A percentile compares a stretch with the other conserved stretches of the same genome.
Evolutionary conservation across 2,888 invertebrate genomes (phyloP).

Genomic region (Amorpha juglandis): DNA sequence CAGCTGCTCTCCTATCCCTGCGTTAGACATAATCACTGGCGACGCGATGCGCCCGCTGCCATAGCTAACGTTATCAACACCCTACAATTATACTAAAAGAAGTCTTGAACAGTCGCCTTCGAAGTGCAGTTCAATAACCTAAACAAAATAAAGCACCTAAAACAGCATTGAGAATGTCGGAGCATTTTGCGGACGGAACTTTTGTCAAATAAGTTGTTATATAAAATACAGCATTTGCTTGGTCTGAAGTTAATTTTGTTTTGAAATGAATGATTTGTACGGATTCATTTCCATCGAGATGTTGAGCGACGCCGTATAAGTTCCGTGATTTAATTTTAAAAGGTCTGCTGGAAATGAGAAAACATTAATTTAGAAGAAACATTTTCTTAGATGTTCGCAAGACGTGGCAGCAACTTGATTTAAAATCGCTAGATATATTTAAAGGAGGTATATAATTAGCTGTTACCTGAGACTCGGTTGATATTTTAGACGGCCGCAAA

Average conservation of each 20-base stretch:
- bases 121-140: background rate
- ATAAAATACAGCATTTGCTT: conserved; percentile 33
- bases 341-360: conserved; percentile 20
- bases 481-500: too few relatives aligned
- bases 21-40: conserved; percentile 81
- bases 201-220: conserved; percentile 25
- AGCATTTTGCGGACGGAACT: conserved; percentile 40
- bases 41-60: conserved; percentile 60
- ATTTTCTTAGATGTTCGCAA: background rate
- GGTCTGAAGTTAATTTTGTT: conserved; percentile 43
- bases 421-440: background rate
- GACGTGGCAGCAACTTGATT: background rate
- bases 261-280: conserved; percentile 42
- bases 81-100: conserved; percentile 40
- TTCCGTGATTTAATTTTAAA: conserved; percentile 25
- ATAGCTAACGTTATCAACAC: conserved; percentile 46
- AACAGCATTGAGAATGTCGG: conserved; percentile 36
- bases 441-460: too few relatives aligned
- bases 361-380: background rate
- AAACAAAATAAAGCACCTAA: conserved; percentile 1
- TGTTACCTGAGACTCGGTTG: too few relatives aligned
- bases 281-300: conserved; percentile 47
- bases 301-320: conserved; percentile 41
- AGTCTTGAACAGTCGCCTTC: background rate
- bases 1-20: conserved; percentile 82